Conservation (phyloP, 2,113 vertebrate species). For the Nanger granti region DNA sequence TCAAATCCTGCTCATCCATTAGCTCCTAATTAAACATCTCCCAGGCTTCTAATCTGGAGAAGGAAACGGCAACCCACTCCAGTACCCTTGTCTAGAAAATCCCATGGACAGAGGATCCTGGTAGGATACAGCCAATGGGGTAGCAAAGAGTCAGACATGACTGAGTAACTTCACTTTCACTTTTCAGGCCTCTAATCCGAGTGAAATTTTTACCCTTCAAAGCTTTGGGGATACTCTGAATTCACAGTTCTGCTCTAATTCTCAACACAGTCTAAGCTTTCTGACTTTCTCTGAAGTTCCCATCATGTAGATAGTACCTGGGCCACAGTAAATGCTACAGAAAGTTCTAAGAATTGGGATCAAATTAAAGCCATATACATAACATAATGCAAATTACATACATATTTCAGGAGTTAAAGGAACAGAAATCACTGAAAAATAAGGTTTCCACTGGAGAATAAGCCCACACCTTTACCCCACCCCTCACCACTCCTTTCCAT, state of each 20-base stretch:
- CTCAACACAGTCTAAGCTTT: background rate
- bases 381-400: background rate
- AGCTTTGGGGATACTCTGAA: background rate
- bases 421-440: background rate
- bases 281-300: background rate
- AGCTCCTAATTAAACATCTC: background rate
- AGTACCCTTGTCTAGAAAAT: background rate
- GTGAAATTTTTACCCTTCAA: background rate
- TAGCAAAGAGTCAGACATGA: background rate
- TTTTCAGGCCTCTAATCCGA: background rate
- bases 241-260: background rate
- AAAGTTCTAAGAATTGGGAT: background rate
- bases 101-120: background rate
- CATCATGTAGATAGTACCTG: background rate
- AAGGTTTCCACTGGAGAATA: background rate
- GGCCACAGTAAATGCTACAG: background rate
- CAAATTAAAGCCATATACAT: background rate
- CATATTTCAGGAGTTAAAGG: background rate
- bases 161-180: background rate
- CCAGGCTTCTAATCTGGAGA: background rate
- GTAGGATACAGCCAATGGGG: background rate
- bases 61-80: background rate
- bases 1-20: background rate
- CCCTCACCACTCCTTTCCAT: accelerated
- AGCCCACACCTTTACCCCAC: accelerated